Percentiles rank a stretch among this genome's conserved stretches.
These are phyloP conservation scores for Leptodactylus fuscus DNA, from an alignment of 2,113 vertebrate genomes.

Conservation along the genomic window DNA sequence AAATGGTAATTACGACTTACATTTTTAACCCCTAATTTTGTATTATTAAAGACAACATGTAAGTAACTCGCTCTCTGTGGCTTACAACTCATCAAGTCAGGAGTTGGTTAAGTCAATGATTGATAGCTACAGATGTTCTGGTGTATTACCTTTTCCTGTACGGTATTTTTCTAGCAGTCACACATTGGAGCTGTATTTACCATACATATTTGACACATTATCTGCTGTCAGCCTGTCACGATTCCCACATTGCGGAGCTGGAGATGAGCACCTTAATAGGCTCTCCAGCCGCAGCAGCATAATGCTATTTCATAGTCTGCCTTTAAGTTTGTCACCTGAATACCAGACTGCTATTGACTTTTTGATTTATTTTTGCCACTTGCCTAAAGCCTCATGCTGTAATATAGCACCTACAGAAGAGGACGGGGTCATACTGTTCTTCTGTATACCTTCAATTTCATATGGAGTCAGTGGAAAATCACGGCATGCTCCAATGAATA, in stretches of 20 bases:
- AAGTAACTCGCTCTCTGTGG: too few relatives aligned
- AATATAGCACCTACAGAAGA: background rate
- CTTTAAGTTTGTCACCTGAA: background rate
- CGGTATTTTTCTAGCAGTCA: background rate
- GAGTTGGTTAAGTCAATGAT: background rate
- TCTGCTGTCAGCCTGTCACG: background rate
- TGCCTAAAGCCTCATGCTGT: background rate
- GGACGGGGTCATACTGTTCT: too few relatives aligned
- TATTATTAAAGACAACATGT: background rate
- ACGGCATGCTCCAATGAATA: background rate
- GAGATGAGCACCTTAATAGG: background rate
- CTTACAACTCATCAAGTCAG: background rate
- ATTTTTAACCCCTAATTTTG: background rate
- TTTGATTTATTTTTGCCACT: background rate
- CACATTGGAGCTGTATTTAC: conserved; percentile 5
- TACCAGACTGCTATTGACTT: background rate
- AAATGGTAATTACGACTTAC: background rate
- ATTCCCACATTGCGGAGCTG: background rate
- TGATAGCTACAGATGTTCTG: conserved; percentile 2
- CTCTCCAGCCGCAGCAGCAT: background rate
- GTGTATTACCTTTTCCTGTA: background rate
- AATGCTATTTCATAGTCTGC: background rate
- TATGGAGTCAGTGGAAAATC: too few relatives aligned
- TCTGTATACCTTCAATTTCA: too few relatives aligned
- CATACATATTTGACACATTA: background rate